Evolutionary conservation across 2,888 invertebrate genomes (phyloP).

Genomic region (Lycocerus yunnanus): DNA sequence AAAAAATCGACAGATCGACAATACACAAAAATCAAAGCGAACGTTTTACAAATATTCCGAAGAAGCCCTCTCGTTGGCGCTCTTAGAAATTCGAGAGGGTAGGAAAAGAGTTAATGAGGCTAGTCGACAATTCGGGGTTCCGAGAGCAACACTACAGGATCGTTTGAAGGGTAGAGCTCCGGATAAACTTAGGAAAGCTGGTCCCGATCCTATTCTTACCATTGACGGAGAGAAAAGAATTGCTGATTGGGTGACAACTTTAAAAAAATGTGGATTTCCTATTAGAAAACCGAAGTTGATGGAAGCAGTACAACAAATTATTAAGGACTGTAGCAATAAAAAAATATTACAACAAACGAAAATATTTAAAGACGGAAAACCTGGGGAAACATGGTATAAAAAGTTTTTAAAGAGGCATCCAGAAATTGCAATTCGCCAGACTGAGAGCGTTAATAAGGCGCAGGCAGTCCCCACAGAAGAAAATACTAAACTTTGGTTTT

Average conservation of each 20-base stretch:
- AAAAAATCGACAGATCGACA: not conserved
- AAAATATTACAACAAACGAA: not conserved
- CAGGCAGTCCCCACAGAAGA: slow-evolving; percentile 3
- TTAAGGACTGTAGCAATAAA: no score
- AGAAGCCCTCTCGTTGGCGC: not conserved
- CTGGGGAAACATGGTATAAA: slow-evolving; percentile 25
- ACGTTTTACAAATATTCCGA: not conserved
- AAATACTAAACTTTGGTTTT: slow-evolving; percentile 9
- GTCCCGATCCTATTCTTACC: not conserved
- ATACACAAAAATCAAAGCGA: not conserved
- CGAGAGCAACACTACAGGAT: not conserved
- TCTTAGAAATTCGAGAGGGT: not conserved
- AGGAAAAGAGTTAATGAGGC: not conserved
- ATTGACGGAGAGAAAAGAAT: not conserved
- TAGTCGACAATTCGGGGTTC: not conserved
- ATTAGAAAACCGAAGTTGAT: not conserved
- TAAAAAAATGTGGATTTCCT: not conserved
- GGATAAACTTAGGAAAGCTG: not conserved
- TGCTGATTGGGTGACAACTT: not conserved
- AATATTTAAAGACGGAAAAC: slow-evolving; percentile 16
- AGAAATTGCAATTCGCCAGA: slow-evolving; percentile 8
- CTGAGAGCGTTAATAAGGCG: slow-evolving; percentile 2
- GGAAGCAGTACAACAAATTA: no score
- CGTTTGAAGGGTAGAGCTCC: not conserved
- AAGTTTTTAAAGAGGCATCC: slow-evolving; percentile 24